Evolutionary conservation across 2,797 vertebrate species (phyloP).

Genomic region (Melanotaenia boesemani): DNA sequence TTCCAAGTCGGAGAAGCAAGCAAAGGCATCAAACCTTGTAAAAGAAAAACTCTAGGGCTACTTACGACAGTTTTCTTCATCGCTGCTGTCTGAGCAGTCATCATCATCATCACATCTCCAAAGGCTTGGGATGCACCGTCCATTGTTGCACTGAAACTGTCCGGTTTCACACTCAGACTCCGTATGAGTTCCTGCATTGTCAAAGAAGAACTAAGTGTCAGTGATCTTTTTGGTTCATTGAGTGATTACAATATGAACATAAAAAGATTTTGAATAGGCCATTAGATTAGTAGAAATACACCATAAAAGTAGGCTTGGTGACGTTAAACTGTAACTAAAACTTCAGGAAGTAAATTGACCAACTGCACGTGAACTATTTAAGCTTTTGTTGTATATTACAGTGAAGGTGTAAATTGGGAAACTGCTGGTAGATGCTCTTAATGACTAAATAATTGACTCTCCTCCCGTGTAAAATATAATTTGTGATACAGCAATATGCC

Average conservation of each 20-base stretch:
- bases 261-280: background rate
- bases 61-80: slow-evolving; percentile 97
- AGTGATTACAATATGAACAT: background rate
- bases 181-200: slow-evolving; percentile 78
- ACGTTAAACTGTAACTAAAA: background rate
- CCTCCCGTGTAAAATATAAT: background rate
- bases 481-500: background rate
- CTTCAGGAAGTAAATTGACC: slow-evolving; percentile 4
- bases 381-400: too few relatives aligned
- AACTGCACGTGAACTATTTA: background rate
- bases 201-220: background rate
- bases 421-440: background rate
- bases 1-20: background rate
- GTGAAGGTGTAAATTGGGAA: too few relatives aligned
- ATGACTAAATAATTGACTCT: background rate
- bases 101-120: slow-evolving; percentile 98
- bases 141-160: slow-evolving; percentile 95
- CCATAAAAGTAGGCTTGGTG: background rate
- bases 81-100: slow-evolving; percentile 96
- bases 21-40: background rate
- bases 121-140: slow-evolving; percentile 93
- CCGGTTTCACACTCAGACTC: slow-evolving; percentile 91
- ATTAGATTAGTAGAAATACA: background rate
- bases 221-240: background rate
- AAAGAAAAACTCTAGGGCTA: slow-evolving; percentile 47